Conservation (phyloP, 2,113 vertebrate species). For the Hydrochoerus hydrochaeris region DNA sequence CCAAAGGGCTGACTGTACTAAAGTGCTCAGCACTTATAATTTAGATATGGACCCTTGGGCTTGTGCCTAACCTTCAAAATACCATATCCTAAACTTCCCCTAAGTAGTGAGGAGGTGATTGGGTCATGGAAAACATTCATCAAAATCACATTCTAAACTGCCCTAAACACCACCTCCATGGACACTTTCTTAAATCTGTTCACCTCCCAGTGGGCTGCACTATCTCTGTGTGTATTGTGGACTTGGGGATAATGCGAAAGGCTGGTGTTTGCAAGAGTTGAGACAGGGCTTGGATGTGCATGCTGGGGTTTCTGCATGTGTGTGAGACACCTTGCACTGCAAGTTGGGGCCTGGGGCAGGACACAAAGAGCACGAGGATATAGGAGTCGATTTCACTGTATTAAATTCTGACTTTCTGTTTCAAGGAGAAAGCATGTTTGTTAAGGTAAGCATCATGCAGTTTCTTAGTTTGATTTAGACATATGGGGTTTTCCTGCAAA, state of each 20-base stretch:
- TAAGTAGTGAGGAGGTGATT: background rate
- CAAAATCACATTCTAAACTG: background rate
- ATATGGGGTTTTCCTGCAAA: background rate
- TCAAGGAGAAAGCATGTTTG: background rate
- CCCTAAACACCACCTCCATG: no score
- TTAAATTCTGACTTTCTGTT: background rate
- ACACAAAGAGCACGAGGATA: background rate
- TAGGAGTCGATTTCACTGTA: background rate
- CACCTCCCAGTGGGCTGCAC: background rate
- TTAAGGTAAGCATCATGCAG: background rate
- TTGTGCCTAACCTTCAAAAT: background rate
- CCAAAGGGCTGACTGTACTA: background rate
- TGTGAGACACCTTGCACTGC: accelerated
- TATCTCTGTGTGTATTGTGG: accelerated
- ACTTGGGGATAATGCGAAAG: background rate
- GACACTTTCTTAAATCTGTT: background rate
- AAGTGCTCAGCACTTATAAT: background rate
- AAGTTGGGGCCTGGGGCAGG: background rate
- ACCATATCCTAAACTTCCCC: background rate
- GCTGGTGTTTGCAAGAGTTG: background rate
- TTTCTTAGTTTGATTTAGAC: background rate
- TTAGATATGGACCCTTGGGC: background rate
- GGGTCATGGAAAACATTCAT: background rate
- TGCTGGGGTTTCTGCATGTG: accelerated
- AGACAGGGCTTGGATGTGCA: background rate